Conservation (phyloP, 2,113 vertebrate species). For the Oceanites oceanicus region DNA sequence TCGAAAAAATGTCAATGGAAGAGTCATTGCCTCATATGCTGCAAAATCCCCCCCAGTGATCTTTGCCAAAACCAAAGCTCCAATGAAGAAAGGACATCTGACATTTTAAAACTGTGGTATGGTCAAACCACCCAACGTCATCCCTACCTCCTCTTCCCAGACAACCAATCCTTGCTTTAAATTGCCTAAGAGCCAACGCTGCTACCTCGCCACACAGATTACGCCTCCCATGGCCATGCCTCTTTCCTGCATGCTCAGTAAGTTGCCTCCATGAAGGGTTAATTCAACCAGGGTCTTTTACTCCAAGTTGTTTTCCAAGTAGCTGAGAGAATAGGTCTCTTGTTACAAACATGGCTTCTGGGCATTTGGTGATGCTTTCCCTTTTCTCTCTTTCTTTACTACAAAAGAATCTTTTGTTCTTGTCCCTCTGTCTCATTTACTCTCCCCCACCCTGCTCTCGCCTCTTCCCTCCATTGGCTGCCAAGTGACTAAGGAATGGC, state of each 20-base stretch:
- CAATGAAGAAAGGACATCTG: background rate
- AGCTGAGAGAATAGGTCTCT: conserved; percentile 81
- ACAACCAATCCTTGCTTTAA: background rate
- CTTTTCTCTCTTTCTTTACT: conserved; percentile 67
- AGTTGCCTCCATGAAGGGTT: conserved; percentile 46
- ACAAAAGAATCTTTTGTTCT: conserved; percentile 84
- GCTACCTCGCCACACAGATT: background rate
- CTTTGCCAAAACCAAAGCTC: background rate
- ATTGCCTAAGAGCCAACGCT: background rate
- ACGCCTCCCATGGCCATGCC: background rate
- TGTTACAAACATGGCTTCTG: conserved; percentile 86
- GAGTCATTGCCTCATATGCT: background rate
- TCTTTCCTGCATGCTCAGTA: background rate
- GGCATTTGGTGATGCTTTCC: conserved; percentile 81
- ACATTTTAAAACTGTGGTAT: background rate
- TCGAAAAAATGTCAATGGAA: background rate
- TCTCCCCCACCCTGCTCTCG: conserved; percentile 65
- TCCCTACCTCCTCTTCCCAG: background rate
- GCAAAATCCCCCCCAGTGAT: background rate
- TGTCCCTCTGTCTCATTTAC: conserved; percentile 59
- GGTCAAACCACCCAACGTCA: background rate
- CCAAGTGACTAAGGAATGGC: conserved; percentile 74
- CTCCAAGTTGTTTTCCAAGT: conserved; percentile 78
- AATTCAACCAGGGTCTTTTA: conserved; percentile 59
- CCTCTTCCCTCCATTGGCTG: conserved; percentile 70